Conservation (phyloP, 2,888 invertebrate genomes). For the Tigriopus californicus region DNA sequence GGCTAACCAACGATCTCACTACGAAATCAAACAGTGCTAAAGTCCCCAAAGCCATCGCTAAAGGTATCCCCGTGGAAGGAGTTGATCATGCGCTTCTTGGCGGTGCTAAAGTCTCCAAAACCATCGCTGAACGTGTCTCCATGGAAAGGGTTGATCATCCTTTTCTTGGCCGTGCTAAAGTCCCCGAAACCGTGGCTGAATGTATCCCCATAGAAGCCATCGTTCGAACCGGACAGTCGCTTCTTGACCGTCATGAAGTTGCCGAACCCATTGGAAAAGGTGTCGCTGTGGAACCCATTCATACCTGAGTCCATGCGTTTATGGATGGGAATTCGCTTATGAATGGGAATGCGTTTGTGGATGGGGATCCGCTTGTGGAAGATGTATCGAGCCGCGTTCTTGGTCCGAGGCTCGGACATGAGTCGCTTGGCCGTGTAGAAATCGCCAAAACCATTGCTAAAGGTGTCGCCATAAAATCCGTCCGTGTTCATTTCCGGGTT, state of each 20-base stretch:
- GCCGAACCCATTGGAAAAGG: conserved; percentile 24
- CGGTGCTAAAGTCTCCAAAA: conserved; percentile 23
- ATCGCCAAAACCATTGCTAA: conserved; percentile 25
- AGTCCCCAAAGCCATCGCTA: conserved; percentile 24
- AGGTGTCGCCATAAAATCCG: conserved; percentile 26
- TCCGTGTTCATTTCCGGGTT: conserved; percentile 22
- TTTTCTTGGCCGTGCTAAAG: conserved; percentile 22
- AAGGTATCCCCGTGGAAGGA: conserved; percentile 26
- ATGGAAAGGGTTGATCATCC: conserved; percentile 22
- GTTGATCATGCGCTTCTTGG: conserved; percentile 16
- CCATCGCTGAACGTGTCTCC: conserved; percentile 25
- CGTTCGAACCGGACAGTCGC: conserved; percentile 15
- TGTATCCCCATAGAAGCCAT: conserved; percentile 25
- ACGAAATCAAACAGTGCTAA: conserved; percentile 18
- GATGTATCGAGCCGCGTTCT: too few relatives aligned
- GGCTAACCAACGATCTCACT: not conserved
- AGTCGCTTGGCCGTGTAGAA: conserved; percentile 24
- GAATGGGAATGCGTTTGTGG: not conserved
- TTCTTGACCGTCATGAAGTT: conserved; percentile 23
- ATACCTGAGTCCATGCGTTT: conserved; percentile 19
- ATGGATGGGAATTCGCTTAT: not conserved
- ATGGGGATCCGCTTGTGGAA: too few relatives aligned
- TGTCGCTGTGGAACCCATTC: conserved; percentile 25
- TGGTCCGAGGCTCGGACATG: too few relatives aligned
- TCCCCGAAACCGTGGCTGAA: conserved; percentile 25